These are phyloP conservation scores for Micromys minutus DNA, from an alignment of 2,113 vertebrate genomes.

Conservation along the genomic window DNA sequence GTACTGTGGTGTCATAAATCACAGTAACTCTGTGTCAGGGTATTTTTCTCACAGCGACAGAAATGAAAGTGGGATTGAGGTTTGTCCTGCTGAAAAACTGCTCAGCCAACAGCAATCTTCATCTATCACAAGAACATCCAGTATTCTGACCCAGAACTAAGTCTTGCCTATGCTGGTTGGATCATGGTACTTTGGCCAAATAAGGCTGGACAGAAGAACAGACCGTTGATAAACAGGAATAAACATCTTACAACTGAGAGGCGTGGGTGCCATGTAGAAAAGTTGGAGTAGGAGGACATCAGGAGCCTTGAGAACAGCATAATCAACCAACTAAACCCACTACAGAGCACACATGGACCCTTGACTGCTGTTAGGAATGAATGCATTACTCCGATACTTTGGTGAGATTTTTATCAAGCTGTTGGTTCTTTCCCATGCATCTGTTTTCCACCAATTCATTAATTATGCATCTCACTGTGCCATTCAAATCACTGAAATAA, in stretches of 20 bases:
- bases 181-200: neutral
- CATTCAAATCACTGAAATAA: neutral
- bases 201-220: neutral
- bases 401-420: neutral
- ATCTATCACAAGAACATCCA: neutral
- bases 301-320: fast-evolving
- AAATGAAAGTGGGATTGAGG: neutral
- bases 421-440: neutral
- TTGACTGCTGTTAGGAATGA: neutral
- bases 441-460: neutral
- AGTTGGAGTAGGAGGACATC: neutral
- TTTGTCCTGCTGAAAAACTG: neutral
- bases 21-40: neutral
- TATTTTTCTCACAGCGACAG: neutral
- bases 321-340: fast-evolving
- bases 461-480: neutral
- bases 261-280: fast-evolving
- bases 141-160: neutral
- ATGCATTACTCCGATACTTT: too few relatives aligned
- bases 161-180: neutral
- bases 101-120: neutral
- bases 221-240: neutral
- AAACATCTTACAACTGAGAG: neutral
- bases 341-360: neutral
- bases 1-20: neutral